These are phyloP conservation scores for Lepidocolaptes lacrymiger DNA, from an alignment of 2,797 vertebrate species.

Conservation along the genomic window DNA sequence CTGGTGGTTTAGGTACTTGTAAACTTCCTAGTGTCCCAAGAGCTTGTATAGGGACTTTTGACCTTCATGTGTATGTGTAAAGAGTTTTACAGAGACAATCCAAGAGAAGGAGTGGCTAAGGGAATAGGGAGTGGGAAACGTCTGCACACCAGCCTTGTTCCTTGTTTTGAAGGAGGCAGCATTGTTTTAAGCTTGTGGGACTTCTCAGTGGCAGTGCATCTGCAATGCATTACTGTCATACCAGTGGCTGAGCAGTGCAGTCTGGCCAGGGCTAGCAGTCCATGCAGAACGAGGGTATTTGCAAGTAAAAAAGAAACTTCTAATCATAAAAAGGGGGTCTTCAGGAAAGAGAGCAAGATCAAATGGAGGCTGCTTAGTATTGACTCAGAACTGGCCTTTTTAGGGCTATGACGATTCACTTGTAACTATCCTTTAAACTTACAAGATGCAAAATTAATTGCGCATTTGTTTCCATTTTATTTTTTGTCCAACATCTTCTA, in stretches of 20 bases:
- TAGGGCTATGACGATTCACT: neutral
- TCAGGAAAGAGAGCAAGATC: neutral
- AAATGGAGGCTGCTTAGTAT: neutral
- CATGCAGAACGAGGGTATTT: neutral
- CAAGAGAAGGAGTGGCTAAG: neutral
- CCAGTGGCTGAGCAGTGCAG: neutral
- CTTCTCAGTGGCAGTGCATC: neutral
- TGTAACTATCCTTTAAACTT: neutral
- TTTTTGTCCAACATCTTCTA: slow-evolving; percentile 32
- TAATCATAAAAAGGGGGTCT: rapidly evolving
- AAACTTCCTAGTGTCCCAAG: neutral
- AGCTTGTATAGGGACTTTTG: rapidly evolving
- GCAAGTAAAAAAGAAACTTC: neutral
- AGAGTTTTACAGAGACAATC: neutral
- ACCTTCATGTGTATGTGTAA: neutral
- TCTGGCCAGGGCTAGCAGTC: neutral
- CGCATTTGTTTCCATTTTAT: slow-evolving; percentile 27
- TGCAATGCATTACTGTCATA: neutral
- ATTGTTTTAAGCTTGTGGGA: neutral
- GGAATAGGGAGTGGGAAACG: neutral
- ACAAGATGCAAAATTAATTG: neutral
- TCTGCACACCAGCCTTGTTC: neutral
- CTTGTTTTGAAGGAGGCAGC: neutral
- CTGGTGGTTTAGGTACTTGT: neutral
- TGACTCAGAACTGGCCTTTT: neutral